Conservation (phyloP, 2,797 vertebrate species). For the Decapterus maruadsi region DNA sequence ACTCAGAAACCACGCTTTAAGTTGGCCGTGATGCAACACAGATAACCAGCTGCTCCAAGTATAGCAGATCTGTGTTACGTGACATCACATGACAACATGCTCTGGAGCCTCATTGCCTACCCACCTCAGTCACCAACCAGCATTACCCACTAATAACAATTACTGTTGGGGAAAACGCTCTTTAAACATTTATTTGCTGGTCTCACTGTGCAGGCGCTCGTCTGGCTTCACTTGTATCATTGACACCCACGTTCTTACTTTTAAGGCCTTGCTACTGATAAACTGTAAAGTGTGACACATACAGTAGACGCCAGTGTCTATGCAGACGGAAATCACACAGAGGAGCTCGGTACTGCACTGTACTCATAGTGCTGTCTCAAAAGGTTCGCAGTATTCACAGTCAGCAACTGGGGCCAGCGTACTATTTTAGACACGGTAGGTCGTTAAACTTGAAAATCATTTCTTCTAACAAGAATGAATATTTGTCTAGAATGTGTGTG, state of each 20-base stretch:
- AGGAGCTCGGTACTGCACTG: not conserved
- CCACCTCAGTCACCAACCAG: constrained; percentile 9
- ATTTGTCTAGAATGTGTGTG: not conserved
- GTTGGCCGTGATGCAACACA: constrained; percentile 29
- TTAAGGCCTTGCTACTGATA: constrained; percentile 37
- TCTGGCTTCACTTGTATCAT: constrained; percentile 16
- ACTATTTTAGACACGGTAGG: not conserved
- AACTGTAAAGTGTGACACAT: constrained; percentile 20
- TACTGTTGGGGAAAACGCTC: constrained; percentile 14
- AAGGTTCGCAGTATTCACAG: not conserved
- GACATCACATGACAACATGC: constrained; percentile 31
- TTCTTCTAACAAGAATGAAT: not conserved
- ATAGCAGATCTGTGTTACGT: constrained; percentile 21
- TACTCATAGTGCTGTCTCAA: constrained; percentile 1
- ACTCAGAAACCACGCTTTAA: constrained; percentile 43
- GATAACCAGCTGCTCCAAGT: constrained; percentile 19
- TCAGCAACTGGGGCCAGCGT: not conserved
- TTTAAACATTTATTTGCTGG: constrained; percentile 40
- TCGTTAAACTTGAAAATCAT: constrained; percentile 3
- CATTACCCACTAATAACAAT: constrained; percentile 22
- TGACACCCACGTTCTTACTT: constrained; percentile 31
- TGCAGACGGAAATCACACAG: constrained; percentile 16
- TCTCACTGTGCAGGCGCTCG: constrained; percentile 4
- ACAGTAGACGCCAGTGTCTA: not conserved
- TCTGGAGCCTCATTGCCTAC: not conserved